Percentiles rank a stretch among this genome's conserved stretches.
These are phyloP conservation scores for Smittia sp. DNA, from an alignment of 2,888 invertebrate species.

Conservation along the genomic window DNA sequence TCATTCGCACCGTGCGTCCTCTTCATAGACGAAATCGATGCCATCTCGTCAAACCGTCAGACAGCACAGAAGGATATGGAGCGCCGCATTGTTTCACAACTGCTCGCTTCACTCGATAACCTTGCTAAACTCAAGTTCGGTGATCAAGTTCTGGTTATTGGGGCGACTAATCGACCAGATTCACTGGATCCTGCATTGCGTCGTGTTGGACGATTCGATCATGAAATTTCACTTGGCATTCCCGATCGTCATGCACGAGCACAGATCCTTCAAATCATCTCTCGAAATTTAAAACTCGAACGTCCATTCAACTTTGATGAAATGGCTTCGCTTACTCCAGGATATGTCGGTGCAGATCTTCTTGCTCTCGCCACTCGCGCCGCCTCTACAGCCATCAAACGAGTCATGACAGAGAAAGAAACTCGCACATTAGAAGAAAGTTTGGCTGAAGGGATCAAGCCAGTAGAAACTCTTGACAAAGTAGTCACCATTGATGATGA, in stretches of 20 bases:
- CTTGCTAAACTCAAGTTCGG: constrained; percentile 52
- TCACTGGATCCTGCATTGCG: constrained; percentile 88
- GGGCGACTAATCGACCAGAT: constrained; percentile 94
- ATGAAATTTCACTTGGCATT: constrained; percentile 91
- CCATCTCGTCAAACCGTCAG: constrained; percentile 87
- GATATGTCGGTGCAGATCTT: constrained; percentile 94
- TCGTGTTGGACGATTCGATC: constrained; percentile 88
- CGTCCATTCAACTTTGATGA: constrained; percentile 68
- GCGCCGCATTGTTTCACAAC: constrained; percentile 87
- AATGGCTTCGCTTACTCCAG: constrained; percentile 85
- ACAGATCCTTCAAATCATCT: constrained; percentile 73
- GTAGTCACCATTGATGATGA: constrained; percentile 41
- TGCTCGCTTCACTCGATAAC: constrained; percentile 87
- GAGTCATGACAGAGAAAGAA: constrained; percentile 48
- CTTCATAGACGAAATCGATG: constrained; percentile 96
- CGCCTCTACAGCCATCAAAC: constrained; percentile 80
- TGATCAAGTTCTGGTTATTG: constrained; percentile 69
- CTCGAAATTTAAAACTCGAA: constrained; percentile 66
- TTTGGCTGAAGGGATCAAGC: constrained; percentile 45
- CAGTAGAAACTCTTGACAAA: constrained; percentile 40
- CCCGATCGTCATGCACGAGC: constrained; percentile 80
- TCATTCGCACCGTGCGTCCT: constrained; percentile 75
- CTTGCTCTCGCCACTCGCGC: constrained; percentile 83
- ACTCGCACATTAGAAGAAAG: neutral
- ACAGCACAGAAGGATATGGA: constrained; percentile 95